A percentile compares a stretch with the other conserved stretches of the same genome.
Conservation (phyloP, 2,113 vertebrate genomes). For the Orientallactaga bullata region DNA sequence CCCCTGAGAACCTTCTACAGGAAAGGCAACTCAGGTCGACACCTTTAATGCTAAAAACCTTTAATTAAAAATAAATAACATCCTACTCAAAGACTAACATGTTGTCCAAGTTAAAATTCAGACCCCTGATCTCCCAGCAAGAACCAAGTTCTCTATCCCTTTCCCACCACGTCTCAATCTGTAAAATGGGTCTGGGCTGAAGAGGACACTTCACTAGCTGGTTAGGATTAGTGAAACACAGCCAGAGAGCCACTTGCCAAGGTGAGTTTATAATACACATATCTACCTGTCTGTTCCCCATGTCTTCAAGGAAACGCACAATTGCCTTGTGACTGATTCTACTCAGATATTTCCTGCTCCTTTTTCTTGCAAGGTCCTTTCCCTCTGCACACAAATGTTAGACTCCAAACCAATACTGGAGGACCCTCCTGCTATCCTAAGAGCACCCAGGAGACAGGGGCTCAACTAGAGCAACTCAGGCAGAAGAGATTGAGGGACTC, state of each 20-base stretch:
- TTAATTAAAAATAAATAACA: background rate
- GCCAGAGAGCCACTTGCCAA: background rate
- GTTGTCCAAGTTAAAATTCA: background rate
- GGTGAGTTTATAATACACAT: background rate
- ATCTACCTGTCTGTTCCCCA: background rate
- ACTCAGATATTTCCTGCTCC: background rate
- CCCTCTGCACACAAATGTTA: background rate
- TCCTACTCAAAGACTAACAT: background rate
- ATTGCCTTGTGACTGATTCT: background rate
- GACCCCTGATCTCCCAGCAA: background rate
- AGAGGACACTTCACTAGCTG: too few relatives aligned
- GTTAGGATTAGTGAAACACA: too few relatives aligned
- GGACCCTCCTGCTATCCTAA: background rate
- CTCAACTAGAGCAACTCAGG: background rate
- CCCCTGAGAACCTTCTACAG: background rate
- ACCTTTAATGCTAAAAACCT: background rate
- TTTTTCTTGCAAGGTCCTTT: background rate
- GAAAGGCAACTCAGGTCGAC: background rate
- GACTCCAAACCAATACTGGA: background rate
- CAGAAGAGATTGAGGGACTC: rapidly evolving
- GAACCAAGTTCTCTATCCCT: background rate
- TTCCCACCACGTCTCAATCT: background rate
- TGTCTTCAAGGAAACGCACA: background rate
- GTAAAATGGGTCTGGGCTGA: background rate
- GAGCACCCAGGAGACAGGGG: background rate